Conservation (phyloP, 2,797 vertebrate genomes). For the Peromyscus eremicus region DNA sequence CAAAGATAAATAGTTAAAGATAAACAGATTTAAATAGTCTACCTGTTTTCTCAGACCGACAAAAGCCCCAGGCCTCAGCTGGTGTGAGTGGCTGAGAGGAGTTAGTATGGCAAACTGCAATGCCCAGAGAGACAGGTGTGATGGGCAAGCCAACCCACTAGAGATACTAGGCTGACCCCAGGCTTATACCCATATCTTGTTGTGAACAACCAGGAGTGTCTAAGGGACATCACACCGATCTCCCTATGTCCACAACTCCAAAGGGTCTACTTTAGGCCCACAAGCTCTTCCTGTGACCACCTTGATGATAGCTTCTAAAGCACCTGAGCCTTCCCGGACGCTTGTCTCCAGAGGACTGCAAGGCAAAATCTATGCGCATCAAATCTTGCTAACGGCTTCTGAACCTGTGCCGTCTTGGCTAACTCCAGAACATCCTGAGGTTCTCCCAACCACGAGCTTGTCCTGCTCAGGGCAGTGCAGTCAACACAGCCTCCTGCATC, state of each 20-base stretch:
- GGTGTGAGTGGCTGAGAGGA: rapidly evolving
- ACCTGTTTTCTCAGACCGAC: background rate
- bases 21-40: too few relatives aligned
- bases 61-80: too few relatives aligned
- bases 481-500: rapidly evolving
- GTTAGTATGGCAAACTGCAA: background rate
- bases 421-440: rapidly evolving
- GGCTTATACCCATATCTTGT: background rate
- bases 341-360: background rate
- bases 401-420: background rate
- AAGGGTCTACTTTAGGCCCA: background rate
- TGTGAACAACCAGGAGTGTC: background rate
- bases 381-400: background rate
- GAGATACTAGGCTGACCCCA: background rate
- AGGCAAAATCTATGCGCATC: background rate
- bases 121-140: rapidly evolving
- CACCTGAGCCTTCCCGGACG: rapidly evolving
- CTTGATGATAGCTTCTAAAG: rapidly evolving
- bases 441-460: background rate
- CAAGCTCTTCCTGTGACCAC: background rate
- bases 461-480: rapidly evolving
- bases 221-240: background rate
- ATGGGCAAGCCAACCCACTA: rapidly evolving
- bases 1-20: too few relatives aligned
- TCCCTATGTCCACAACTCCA: background rate